A percentile compares a stretch with the other conserved stretches of the same genome.
Conservation (phyloP, 2,888 invertebrate genomes). For the Erebia palarica region DNA sequence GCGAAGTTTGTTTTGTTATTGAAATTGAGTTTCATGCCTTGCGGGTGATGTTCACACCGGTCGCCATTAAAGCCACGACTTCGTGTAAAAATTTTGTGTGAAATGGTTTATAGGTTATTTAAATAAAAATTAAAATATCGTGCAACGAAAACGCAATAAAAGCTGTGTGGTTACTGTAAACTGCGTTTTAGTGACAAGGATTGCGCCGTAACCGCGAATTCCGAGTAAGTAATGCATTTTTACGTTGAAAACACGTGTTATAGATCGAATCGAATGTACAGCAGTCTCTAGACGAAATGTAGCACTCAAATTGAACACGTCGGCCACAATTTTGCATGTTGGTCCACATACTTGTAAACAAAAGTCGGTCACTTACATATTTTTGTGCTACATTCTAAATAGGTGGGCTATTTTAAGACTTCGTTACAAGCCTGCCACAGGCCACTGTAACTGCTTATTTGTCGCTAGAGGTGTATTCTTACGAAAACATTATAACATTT, state of each 20-base stretch:
- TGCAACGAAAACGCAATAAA: slow-evolving; percentile 56
- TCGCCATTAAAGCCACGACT: slow-evolving; percentile 82
- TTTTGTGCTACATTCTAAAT: slow-evolving; percentile 52
- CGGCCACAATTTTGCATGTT: slow-evolving; percentile 22
- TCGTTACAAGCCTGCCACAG: neutral
- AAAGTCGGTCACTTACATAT: slow-evolving; percentile 52
- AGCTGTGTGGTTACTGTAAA: slow-evolving; percentile 49
- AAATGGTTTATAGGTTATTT: slow-evolving; percentile 70
- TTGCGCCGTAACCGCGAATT: slow-evolving; percentile 56
- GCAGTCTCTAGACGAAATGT: slow-evolving; percentile 24
- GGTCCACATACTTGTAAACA: slow-evolving; percentile 17
- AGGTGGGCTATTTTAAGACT: slow-evolving; percentile 68
- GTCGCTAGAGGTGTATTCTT: slow-evolving; percentile 37
- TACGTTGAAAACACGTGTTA: slow-evolving; percentile 69
- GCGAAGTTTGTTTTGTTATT: slow-evolving; percentile 62
- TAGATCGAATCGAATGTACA: slow-evolving; percentile 13
- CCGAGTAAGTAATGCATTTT: slow-evolving; percentile 62
- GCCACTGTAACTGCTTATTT: neutral
- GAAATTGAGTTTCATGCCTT: slow-evolving; percentile 37
- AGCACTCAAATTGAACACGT: slow-evolving; percentile 33
- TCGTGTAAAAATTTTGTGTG: slow-evolving; percentile 52
- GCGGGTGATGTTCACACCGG: slow-evolving; percentile 64
- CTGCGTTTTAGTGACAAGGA: slow-evolving; percentile 44
- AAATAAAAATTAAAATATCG: slow-evolving; percentile 64
- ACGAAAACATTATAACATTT: neutral